Evolutionary conservation across 2,888 invertebrate genomes (phyloP), one percentile per base, ranked within the genome.

Genomic region (Folsomia manolachei): DNA sequence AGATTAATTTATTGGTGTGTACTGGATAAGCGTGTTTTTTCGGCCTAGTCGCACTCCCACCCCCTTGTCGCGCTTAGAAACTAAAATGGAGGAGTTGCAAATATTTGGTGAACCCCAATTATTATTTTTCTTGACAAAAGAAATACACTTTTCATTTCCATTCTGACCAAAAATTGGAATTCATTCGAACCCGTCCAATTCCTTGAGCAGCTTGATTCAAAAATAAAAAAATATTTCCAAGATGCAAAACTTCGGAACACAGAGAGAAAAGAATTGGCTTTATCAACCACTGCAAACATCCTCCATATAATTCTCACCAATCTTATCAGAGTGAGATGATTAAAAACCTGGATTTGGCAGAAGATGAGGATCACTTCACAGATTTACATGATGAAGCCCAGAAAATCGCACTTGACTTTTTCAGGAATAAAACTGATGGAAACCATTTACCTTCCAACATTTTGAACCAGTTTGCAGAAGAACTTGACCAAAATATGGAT

Each of bases 311-410:
- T 1, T 63, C 65, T 27, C 62, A 67, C 1, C 27, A 64, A 7
- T 39, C 64, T 19, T 76, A 76, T 52, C 68, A 64, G 21, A 23
- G 21, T 7, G 56, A 63, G 19, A 72, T 72, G 69, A 73, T 71
- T 27, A 51, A n/a, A 7, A n/a, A 52, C 1, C 27, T 71, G 21
- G 62, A 71, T 11, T 18, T 25, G 2, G 65, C 63, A 1, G n/a
- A 60, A 26, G 63, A 71, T 18, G 70, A 67, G 27, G 67, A 63
- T 0, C 24, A 63, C 11, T 27, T 74, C 7, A 39, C 27, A 23
- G 69, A 64, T 60, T 19, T 67, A 9, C 75, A 75, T 19, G 1
- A 1, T 0, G 65, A 62, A 23, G 14, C 53, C 9, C 51, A 27
- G 0, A 56, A 27, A 0, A 66, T 63, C 1, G 52, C 51, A n/a